Evolutionary conservation across 2,888 invertebrate genomes (phyloP).

Genomic region (Drosophila nigricruria): DNA sequence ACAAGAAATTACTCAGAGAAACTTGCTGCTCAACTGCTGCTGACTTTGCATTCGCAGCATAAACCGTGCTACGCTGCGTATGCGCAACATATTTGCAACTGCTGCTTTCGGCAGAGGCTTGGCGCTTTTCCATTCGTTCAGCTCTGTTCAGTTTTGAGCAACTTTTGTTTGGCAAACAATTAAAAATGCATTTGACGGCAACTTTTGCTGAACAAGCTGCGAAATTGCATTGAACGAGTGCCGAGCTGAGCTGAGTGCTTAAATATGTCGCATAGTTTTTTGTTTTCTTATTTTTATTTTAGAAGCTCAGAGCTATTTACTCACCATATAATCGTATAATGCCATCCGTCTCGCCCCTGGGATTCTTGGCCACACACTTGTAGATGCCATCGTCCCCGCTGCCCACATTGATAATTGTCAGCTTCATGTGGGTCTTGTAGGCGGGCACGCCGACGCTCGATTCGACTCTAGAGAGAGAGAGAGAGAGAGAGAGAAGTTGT

Average conservation of each 20-base stretch:
- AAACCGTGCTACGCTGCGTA: slow-evolving; percentile 35
- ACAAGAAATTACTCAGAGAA: slow-evolving; percentile 5
- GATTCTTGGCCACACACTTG: slow-evolving; percentile 94
- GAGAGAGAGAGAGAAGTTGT: too few relatives aligned
- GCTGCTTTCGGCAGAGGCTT: not conserved
- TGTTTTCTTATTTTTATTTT: not conserved
- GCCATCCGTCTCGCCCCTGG: slow-evolving; percentile 95
- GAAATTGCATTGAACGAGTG: slow-evolving; percentile 21
- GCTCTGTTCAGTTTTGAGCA: slow-evolving; percentile 1
- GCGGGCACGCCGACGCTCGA: slow-evolving; percentile 89
- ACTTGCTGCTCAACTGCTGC: slow-evolving; percentile 22
- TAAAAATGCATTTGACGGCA: slow-evolving; percentile 56
- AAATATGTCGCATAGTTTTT: slow-evolving; percentile 19
- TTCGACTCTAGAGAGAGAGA: slow-evolving; percentile 86
- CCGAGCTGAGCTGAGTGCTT: slow-evolving; percentile 29
- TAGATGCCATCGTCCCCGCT: slow-evolving; percentile 94
- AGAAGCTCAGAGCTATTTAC: slow-evolving; percentile 75
- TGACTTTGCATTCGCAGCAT: slow-evolving; percentile 25
- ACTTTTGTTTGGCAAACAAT: slow-evolving; percentile 50
- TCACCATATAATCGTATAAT: slow-evolving; percentile 95
- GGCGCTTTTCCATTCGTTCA: slow-evolving; percentile 8
- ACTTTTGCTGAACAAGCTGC: slow-evolving; percentile 41
- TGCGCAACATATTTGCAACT: slow-evolving; percentile 33
- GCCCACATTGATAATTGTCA: slow-evolving; percentile 92
- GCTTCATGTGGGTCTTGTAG: slow-evolving; percentile 95